Base-by-base conservation (phyloP, 2,113 vertebrate genomes). In the Recurvirostra avosetta region DNA sequence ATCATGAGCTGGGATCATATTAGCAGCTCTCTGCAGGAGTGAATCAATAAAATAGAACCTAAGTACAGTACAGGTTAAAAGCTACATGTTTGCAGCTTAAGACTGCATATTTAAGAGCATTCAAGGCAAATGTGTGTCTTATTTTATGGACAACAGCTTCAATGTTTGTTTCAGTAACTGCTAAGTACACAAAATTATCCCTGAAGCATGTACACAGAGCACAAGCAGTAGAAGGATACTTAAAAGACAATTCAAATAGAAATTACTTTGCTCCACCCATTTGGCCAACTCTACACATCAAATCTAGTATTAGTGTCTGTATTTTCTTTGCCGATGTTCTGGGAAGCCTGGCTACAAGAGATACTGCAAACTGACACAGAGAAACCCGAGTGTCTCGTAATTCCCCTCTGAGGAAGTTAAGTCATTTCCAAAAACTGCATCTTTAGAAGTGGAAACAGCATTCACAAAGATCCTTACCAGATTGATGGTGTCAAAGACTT, bases 1-100 rank as follows among this genome's bases (percentile, higher is more conserved):
- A 97, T 99, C 99, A 15, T 99, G 99, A 73, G 99, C 99, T 18
- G 99, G 99, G 97, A 99, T 99, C 99, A 99, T 99, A 85, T 99
- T 99, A 38, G 99, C 99, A 56, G 99, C 99, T 97, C 99, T 98
- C 99, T 99, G 97, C n/a, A 96, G 86, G 82, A 43, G 72, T 40
- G 61, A 55, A 74, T 41, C 38, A 77, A 88, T 79, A 74, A 83
- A 82, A 22, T 0, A 77, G 23, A 92, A 80, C 19, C 20, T 97
- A 55, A 97, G 91, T 50, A 67, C 32, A 87, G 59, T 1, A 38
- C 23, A 71, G 11, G 3, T 40, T 63, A 82, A 66, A 77, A 84
- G 38, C n/a, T 47, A 18, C 56, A 65, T 0, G 19, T 59, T 15
- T 73, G 76, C 76, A 84, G 45, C 40, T 73, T n/a, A 50, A 93